Conservation (phyloP, 1,140 invertebrate genomes). For the Drosophila littoralis region DNA sequence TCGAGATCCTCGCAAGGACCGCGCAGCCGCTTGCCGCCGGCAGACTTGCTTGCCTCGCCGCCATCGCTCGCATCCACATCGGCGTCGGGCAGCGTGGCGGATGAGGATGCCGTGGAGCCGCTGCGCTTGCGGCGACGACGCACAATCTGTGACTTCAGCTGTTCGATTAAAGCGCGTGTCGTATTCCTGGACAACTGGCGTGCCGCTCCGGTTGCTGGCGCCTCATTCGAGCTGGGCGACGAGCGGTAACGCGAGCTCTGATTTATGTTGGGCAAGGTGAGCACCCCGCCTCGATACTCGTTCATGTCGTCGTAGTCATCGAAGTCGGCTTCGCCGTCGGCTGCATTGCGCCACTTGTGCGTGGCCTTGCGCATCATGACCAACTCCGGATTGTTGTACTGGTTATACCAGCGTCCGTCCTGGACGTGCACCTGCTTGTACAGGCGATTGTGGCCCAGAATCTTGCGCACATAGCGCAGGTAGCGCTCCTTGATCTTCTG, state of each 20-base stretch:
- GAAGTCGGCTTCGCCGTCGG: slow-evolving; percentile 7
- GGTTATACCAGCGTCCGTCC: slow-evolving; percentile 61
- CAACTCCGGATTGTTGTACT: slow-evolving; percentile 60
- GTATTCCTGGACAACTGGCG: slow-evolving; percentile 41
- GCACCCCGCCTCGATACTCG: slow-evolving; percentile 24
- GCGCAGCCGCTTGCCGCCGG: slow-evolving; percentile 82
- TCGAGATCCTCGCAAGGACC: slow-evolving; percentile 85
- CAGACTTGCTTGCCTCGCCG: slow-evolving; percentile 50
- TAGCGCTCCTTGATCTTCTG: slow-evolving; percentile 80
- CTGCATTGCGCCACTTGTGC: slow-evolving; percentile 51
- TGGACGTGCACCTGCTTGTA: slow-evolving; percentile 57
- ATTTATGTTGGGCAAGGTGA: slow-evolving; percentile 62
- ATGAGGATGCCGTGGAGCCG: slow-evolving; percentile 25
- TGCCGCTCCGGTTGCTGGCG: slow-evolving; percentile 19
- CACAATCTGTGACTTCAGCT: slow-evolving; percentile 76
- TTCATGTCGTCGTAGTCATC: slow-evolving; percentile 23
- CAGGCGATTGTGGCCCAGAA: slow-evolving; percentile 59
- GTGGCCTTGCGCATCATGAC: slow-evolving; percentile 58
- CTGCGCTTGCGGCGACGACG: slow-evolving; percentile 65
- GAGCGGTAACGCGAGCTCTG: slow-evolving; percentile 46
- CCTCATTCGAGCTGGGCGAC: slow-evolving; percentile 45
- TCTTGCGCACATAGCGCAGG: slow-evolving; percentile 76
- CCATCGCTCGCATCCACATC: slow-evolving; percentile 67
- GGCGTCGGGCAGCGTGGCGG: slow-evolving; percentile 42
- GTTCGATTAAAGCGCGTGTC: slow-evolving; percentile 63